These are phyloP conservation scores for Stomatorhinus ivindoensis DNA, from an alignment of 2,113 vertebrate species.

Conservation along the genomic window DNA sequence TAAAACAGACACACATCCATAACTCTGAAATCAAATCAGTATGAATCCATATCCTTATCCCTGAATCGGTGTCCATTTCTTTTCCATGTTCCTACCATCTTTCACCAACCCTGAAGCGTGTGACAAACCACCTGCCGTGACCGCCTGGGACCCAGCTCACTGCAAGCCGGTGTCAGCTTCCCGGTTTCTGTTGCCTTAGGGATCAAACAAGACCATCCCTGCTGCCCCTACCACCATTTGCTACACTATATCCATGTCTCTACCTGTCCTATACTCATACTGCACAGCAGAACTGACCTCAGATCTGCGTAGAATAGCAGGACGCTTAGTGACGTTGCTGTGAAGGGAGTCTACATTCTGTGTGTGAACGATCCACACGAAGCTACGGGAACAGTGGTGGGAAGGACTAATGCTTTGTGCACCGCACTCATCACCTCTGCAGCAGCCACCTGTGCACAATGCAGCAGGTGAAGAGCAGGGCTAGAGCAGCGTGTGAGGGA, in stretches of 20 bases:
- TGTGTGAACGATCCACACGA: not conserved
- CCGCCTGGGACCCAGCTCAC: slow-evolving; percentile 15
- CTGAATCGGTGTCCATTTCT: not conserved
- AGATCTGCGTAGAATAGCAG: not conserved
- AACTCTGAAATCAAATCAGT: not conserved
- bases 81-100: not conserved
- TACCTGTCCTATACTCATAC: not conserved
- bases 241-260: not conserved
- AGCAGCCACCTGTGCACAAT: not conserved
- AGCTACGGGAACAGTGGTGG: slow-evolving; percentile 7
- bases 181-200: slow-evolving; percentile 11
- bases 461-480: not conserved
- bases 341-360: not conserved
- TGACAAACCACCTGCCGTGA: slow-evolving; percentile 19
- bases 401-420: slow-evolving; percentile 18
- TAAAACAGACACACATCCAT: not conserved
- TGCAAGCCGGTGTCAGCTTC: slow-evolving; percentile 31
- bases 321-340: not conserved
- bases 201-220: slow-evolving; percentile 14
- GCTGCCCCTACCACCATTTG: not conserved
- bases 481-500: slow-evolving; percentile 11
- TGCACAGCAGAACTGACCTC: not conserved
- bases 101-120: not conserved
- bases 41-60: no score
- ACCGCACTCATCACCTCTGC: slow-evolving; percentile 11